A percentile compares a stretch with the other conserved stretches of the same genome.
Evolutionary conservation across 2,888 invertebrate genomes (phyloP).

Genomic region (Tubulanus polymorphus): DNA sequence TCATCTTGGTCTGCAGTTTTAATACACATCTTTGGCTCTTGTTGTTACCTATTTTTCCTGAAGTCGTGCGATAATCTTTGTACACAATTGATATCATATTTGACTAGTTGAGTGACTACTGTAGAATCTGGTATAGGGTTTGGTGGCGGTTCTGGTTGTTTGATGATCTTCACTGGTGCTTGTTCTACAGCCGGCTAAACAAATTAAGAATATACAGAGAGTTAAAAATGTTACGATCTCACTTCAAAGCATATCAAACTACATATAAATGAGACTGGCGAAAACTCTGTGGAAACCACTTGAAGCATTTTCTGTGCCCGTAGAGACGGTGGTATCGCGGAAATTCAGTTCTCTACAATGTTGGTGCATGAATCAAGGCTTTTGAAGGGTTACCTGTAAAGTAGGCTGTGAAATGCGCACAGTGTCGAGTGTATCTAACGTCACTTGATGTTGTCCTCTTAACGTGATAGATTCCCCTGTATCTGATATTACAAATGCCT

Average conservation of each 20-base stretch:
- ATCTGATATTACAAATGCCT: constrained; percentile 59
- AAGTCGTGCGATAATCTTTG: constrained; percentile 65
- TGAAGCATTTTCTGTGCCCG: not conserved
- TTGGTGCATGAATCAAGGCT: not conserved
- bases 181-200: constrained; percentile 28
- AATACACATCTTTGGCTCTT: no score
- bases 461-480: constrained; percentile 59
- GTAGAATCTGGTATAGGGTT: constrained; percentile 34
- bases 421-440: constrained; percentile 62
- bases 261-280: not conserved
- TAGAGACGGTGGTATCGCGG: no score
- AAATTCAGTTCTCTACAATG: no score
- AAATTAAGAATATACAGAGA: not conserved
- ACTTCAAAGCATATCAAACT: constrained; percentile 1
- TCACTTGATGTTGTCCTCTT: constrained; percentile 68
- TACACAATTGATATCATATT: constrained; percentile 62
- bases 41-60: constrained; percentile 40
- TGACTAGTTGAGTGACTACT: constrained; percentile 59
- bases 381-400: constrained; percentile 29
- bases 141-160: constrained; percentile 26
- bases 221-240: not conserved
- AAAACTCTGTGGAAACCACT: not conserved
- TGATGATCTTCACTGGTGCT: constrained; percentile 51
- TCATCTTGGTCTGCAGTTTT: no score
- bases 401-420: constrained; percentile 57